These are phyloP conservation scores for Epinephelus cyanopodus DNA, from an alignment of 2,113 vertebrate genomes.

Conservation along the genomic window DNA sequence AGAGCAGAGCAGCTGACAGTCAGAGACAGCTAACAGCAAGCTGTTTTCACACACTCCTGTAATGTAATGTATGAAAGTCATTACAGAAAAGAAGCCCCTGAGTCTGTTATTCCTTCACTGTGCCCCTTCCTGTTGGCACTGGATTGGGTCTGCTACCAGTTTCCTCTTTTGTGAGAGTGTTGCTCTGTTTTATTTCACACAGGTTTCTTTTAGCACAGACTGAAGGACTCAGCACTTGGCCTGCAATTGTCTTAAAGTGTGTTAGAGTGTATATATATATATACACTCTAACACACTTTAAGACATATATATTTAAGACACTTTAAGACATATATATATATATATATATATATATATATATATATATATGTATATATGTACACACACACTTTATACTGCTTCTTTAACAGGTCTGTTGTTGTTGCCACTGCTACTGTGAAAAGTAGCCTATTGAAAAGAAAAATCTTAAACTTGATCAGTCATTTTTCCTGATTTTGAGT, in stretches of 20 bases:
- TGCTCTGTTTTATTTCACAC: conserved; percentile 31
- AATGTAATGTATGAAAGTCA: neutral
- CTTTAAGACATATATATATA: too few relatives aligned
- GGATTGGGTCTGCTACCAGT: neutral
- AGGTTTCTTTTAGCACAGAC: conserved; percentile 3
- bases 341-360: too few relatives aligned
- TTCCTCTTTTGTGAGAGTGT: conserved; percentile 20
- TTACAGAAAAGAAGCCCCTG: neutral
- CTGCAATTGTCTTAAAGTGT: neutral
- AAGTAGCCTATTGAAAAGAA: too few relatives aligned
- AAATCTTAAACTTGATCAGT: too few relatives aligned
- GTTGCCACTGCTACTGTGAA: too few relatives aligned
- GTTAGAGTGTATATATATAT: neutral
- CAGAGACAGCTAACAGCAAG: neutral
- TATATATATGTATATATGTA: too few relatives aligned
- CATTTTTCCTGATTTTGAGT: too few relatives aligned
- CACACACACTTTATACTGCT: neutral
- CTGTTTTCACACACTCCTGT: conserved; percentile 11
- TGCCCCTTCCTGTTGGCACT: conserved; percentile 30
- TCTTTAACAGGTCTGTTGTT: too few relatives aligned
- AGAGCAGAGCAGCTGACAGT: neutral
- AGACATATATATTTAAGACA: too few relatives aligned
- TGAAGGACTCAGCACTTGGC: neutral
- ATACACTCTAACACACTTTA: too few relatives aligned
- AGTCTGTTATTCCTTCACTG: conserved; percentile 21